A percentile compares a stretch with the other conserved stretches of the same genome.
Evolutionary conservation across 1,140 invertebrate genomes (phyloP).

Genomic region (Sarcophaga bullata): DNA sequence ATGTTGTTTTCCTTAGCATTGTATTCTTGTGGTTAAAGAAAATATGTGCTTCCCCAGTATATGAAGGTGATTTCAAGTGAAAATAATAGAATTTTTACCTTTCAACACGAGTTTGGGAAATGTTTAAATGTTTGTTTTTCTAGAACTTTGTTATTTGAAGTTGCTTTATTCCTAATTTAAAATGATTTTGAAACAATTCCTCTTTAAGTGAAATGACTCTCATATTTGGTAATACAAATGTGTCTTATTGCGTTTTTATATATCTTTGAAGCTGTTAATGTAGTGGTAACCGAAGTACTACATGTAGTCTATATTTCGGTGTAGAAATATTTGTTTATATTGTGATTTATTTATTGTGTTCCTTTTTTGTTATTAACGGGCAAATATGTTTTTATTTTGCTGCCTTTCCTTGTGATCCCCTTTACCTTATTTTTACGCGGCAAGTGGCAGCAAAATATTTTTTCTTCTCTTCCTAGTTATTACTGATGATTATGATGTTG

Average conservation of each 20-base stretch:
- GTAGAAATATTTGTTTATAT: conserved; percentile 4
- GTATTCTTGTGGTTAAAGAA: not conserved
- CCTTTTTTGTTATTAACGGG: conserved; percentile 31
- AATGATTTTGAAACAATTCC: too few relatives aligned
- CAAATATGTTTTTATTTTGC: conserved; percentile 32
- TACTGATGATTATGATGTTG: not conserved
- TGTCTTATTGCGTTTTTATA: not conserved
- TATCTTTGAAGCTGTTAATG: not conserved
- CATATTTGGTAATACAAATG: not conserved
- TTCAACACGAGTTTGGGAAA: too few relatives aligned
- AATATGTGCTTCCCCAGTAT: too few relatives aligned
- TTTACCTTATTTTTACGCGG: too few relatives aligned
- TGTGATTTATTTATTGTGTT: conserved; percentile 34
- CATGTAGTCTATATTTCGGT: not conserved
- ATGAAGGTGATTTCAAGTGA: too few relatives aligned
- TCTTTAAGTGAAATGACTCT: too few relatives aligned
- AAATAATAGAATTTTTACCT: too few relatives aligned
- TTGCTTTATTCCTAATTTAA: too few relatives aligned
- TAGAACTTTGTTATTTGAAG: too few relatives aligned
- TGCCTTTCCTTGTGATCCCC: too few relatives aligned
- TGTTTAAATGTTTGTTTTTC: too few relatives aligned
- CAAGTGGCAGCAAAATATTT: too few relatives aligned
- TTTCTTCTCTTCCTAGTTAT: not conserved
- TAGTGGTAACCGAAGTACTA: not conserved
- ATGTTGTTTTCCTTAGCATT: not conserved